Base-by-base conservation (phyloP, 1,140 invertebrate species). In the Meteorus sp. region DNA sequence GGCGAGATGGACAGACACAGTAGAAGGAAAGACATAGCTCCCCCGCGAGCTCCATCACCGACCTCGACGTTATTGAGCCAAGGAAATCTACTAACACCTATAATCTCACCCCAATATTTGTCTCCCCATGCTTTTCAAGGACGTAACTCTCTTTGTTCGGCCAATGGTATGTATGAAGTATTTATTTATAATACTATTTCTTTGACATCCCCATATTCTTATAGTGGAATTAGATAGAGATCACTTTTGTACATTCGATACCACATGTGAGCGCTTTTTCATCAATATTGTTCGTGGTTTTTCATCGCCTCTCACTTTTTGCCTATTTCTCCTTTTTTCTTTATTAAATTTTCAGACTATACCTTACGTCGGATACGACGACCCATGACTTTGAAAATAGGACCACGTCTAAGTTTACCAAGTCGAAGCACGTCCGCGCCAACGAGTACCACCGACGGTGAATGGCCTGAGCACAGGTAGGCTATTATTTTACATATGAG, bases 331-430 rank as follows among this genome's bases (percentile, higher is more conserved):
- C 22, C 6, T 47, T n/a, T 47, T 61, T 43, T 53, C 41, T 31
- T 31, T 53, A 45, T 19, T 63, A 61, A 50, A 65, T 19, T 74
- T 78, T 27, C 63, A 83, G 82, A 83, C 69, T 82, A 82, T 62
- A 77, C 77, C 37, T 53, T 77, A 33, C 75, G 81, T 33, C 68
- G 80, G 35, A 71, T n/a, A n/a, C n/a, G 82, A 45, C 76, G 82
- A 41, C 81, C 81, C 25, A 82, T 83, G 68, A 83, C 81, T 17
- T 57, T 83, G 56, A 73, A 74, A 44, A 83, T 83, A 31, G 81
- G 81, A 59, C 82, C 81, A 25, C 72, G 82, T 27, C 63, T 83
- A 44, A 81, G 78, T 62, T 65, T 82, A 7, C 81, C 80, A 1
- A 76, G 71, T 56, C 73, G 77, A 61, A 81, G 79, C 56, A 81